A percentile compares a stretch with the other conserved stretches of the same genome.
Conservation (phyloP, 2,797 vertebrate species). For the Emys orbicularis region DNA sequence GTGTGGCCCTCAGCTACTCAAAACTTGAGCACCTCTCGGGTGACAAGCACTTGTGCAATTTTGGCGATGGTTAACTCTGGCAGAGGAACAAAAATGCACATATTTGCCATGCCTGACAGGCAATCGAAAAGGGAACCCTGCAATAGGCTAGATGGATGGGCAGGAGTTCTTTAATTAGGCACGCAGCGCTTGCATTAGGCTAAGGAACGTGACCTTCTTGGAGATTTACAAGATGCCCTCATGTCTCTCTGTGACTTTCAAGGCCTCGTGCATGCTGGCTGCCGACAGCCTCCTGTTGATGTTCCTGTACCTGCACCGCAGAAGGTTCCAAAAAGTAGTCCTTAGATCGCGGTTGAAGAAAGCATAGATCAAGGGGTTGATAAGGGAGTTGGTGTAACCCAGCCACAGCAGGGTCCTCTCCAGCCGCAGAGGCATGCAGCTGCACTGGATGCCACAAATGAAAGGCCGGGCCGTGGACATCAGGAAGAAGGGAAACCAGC, state of each 20-base stretch:
- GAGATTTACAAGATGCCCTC: conserved; percentile 77
- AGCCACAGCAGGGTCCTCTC: conserved; percentile 89
- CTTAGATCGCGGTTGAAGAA: conserved; percentile 92
- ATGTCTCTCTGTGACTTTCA: conserved; percentile 81
- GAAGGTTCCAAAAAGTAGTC: conserved; percentile 85
- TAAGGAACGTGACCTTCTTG: accelerated
- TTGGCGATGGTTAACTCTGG: background rate
- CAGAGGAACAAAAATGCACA: background rate
- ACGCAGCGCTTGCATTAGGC: background rate
- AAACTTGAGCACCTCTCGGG: background rate
- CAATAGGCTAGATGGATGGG: background rate
- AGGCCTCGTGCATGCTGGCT: conserved; percentile 82
- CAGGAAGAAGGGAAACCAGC: conserved; percentile 83
- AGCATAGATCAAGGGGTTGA: conserved; percentile 95
- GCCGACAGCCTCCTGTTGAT: conserved; percentile 83
- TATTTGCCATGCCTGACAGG: background rate
- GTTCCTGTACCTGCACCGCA: conserved; percentile 82
- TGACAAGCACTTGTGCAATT: background rate
- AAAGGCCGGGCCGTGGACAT: conserved; percentile 81
- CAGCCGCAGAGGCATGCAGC: conserved; percentile 80
- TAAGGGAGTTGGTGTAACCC: conserved; percentile 91
- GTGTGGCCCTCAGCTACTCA: background rate
- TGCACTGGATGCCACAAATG: conserved; percentile 79
- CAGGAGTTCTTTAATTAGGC: conserved; percentile 11
- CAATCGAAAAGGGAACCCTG: conserved; percentile 10